Base-by-base conservation (phyloP, 2,888 invertebrate species). In the Caenorhabditis sp. region DNA sequence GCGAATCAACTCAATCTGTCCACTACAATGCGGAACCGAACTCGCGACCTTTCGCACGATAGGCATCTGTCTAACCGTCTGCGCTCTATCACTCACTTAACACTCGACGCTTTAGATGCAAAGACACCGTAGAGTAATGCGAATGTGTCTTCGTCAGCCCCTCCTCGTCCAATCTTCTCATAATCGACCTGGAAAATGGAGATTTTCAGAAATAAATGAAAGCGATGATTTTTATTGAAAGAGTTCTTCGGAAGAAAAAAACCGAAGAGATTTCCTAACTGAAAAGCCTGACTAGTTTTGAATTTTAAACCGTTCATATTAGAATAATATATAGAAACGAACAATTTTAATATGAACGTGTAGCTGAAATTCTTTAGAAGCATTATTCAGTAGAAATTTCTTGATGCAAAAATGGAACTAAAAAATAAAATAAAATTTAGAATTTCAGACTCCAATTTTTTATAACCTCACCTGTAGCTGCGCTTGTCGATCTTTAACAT, bases 41-140 rank as follows among this genome's bases (percentile, higher is more conserved):
- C 61, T 23, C 5, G 1, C 1, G 26, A 61, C 54, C 54, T 36
- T 27, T 21, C 43, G 64, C 25, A 5, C 26, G 26, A 12, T 17
- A 43, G 20, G 1, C 57, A 26, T 25, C n/a, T 20, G 14, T 10
- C 25, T 56, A 49, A 64, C 54, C 68, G 59, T 59, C 59, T 66
- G 12, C 52, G 57, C 54, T 56, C 64, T 21, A 56, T 14, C 57
- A 70, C 68, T 67, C 63, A 85, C 85, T 83, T 84, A 26, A 87
- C 82, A 14, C 79, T 71, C 21, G 79, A 74, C 23, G 86, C 85
- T 62, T 83, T 81, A 38, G 82, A 80, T n/a, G 85, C 86, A 57
- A 86, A 86, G 21, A 86, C 84, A 53, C 86, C 86, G 63, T 86
- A 86, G 21, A 86, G 77, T 1, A 86, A 67, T 10, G 86, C 82